A percentile compares a stretch with the other conserved stretches of the same genome.
Conservation (phyloP, 2,888 invertebrate species). For the Tipula helvola region DNA sequence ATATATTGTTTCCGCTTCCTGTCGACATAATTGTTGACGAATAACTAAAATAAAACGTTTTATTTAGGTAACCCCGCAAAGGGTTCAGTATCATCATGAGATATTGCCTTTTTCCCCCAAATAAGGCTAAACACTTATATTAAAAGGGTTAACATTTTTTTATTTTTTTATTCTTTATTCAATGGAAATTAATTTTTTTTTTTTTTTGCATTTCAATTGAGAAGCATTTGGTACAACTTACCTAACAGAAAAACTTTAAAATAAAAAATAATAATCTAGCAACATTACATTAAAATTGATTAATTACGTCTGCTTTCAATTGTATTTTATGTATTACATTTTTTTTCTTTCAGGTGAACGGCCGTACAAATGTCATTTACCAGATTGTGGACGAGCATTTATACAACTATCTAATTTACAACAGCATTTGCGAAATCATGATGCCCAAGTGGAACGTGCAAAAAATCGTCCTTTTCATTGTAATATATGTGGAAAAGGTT, state of each 20-base stretch:
- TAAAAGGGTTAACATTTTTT: background rate
- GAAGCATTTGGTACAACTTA: background rate
- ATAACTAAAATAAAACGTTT: background rate
- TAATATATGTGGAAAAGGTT: slow-evolving; percentile 92
- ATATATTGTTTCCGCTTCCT: background rate
- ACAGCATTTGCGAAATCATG: slow-evolving; percentile 91
- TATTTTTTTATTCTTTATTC: background rate
- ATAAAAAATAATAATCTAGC: background rate
- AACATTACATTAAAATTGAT: background rate
- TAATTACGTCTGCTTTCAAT: background rate
- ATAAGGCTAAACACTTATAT: background rate
- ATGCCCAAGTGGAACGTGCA: slow-evolving; percentile 87
- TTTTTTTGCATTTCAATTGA: background rate
- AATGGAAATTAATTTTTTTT: background rate
- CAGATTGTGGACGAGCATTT: slow-evolving; percentile 91
- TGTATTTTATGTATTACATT: slow-evolving; percentile 25
- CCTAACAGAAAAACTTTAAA: background rate
- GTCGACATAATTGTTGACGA: background rate
- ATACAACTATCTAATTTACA: slow-evolving; percentile 94
- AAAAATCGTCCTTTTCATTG: slow-evolving; percentile 94
- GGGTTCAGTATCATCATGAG: background rate
- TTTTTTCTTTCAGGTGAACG: slow-evolving; percentile 67
- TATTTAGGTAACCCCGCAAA: background rate
- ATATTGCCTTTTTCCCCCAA: background rate
- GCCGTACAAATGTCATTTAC: slow-evolving; percentile 92